Evolutionary conservation across 1,140 invertebrate genomes (phyloP), one percentile per base, ranked within the genome.

Genomic region (Agrilus planipennis): DNA sequence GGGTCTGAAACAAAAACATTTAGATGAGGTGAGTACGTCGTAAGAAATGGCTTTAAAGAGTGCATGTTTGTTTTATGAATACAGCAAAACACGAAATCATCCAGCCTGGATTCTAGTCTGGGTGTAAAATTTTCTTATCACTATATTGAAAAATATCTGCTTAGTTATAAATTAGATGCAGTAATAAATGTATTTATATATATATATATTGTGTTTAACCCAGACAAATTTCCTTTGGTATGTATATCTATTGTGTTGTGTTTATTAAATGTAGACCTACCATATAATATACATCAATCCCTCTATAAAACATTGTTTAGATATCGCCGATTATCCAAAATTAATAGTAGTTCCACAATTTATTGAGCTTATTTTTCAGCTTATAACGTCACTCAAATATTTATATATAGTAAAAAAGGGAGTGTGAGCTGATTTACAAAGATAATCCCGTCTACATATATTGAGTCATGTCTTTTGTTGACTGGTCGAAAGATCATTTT

Each of bases 131-230:
- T 72, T 61, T 69, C 70, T 57, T 72, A 65, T 63, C 60, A 63
- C 59, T 72, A 69, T 62, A 71, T 73, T 51, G 69, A 72, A 57
- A 70, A 68, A 54, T 68, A 69, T 44, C 68, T 73, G 54, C 64
- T 69, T 38, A 53, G n/a, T n/a, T n/a, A n/a, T n/a, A n/a, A 55
- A 41, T 71, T 73, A 52, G 55, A 68, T 41, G 58, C 58, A 50
- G 68, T 72, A 70, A 68, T 73, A 71, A 22, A 38, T 39, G 35
- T 21, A 41, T 20, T 23, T 34, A n/a, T 7, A 11, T 31, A 15
- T 35, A 35, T 4, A 35, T 32, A 32, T 7, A 9, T 18, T 35
- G 7, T 25, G 23, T n/a, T 25, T 7, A 25, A 25, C n/a, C 6
- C n/a, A 25, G n/a, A 7, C 23, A 7, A 25, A 7, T 25, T 25